These are phyloP conservation scores for Crypturellus undulatus DNA, from an alignment of 2,113 vertebrate species.

Conservation along the genomic window DNA sequence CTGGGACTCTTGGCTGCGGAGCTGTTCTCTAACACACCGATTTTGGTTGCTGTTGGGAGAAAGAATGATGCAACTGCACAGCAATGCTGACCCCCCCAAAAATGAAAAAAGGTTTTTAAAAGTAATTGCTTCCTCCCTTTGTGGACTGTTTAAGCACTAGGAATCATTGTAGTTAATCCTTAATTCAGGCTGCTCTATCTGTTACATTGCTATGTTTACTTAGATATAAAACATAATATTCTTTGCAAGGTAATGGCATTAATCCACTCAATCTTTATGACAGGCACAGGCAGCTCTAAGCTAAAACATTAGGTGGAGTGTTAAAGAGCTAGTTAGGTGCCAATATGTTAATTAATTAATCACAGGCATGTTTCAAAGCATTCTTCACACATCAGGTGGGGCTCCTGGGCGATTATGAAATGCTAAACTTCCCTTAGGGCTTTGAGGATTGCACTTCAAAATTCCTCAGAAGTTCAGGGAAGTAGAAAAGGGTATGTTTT, in stretches of 20 bases:
- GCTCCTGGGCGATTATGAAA: slow-evolving; percentile 65
- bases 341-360: slow-evolving; percentile 75
- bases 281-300: slow-evolving; percentile 55
- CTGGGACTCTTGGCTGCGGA: not conserved
- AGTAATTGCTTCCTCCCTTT: slow-evolving; percentile 59
- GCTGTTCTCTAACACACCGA: not conserved
- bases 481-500: slow-evolving; percentile 70
- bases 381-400: slow-evolving; percentile 70
- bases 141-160: slow-evolving; percentile 14
- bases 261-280: slow-evolving; percentile 31
- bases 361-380: slow-evolving; percentile 63
- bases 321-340: slow-evolving; percentile 56
- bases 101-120: slow-evolving; percentile 37
- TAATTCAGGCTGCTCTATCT: slow-evolving; percentile 30
- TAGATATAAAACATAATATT: slow-evolving; percentile 49
- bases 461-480: slow-evolving; percentile 70
- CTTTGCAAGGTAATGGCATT: slow-evolving; percentile 36
- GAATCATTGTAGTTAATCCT: slow-evolving; percentile 40
- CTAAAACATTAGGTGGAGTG: slow-evolving; percentile 34
- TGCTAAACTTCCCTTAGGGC: slow-evolving; percentile 56
- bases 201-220: slow-evolving; percentile 59
- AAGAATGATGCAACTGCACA: slow-evolving; percentile 45
- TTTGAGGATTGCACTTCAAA: slow-evolving; percentile 46
- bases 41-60: slow-evolving; percentile 31
- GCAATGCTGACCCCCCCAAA: slow-evolving; percentile 21